Base-by-base conservation (phyloP, 2,797 vertebrate species). In the Halcyon leucocephala region DNA sequence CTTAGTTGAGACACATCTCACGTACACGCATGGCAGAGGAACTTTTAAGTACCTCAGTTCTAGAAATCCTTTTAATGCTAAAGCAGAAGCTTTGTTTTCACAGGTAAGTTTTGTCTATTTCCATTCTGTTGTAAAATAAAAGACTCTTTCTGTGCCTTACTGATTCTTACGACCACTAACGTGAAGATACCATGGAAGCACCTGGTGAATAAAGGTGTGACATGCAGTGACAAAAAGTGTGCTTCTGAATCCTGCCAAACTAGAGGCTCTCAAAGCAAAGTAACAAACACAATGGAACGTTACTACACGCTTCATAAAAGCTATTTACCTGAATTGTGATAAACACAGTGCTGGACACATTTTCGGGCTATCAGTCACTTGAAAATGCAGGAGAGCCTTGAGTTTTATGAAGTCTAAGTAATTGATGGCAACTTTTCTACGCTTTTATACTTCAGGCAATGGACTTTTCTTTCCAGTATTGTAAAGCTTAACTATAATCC, bases 21-120 rank as follows among this genome's bases (percentile, higher is more conserved):
- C 10, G 1, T 14, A 18, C 0, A 3, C 7, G 1, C 2, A 1
- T 8, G 4, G 1, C 66, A 89, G 42, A 17, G 57, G 31, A 85
- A 29, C 31, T 86, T 25, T 9, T 11, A 49, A 44, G 52, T 11
- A 46, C 35, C 48, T 52, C 35, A 26, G 69, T 22, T 71, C 79
- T 21, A 61, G 41, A 44, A 82, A 52, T 5, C 12, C 9, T 20
- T 61, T 24, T 5, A 17, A 26, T 1, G 8, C 44, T 46, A 26
- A 74, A 83, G 49, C 37, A 67, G 18, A 26, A 51, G 31, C 60
- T 79, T 57, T 54, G 58, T 3, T 57, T 82, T 22, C 6, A 1
- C 39, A 39, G 37, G 14, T 41, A 35, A 52, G 37, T 72, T 91
- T 7, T 66, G 37, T 37, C 7, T 20, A 8, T 46, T 81, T 83